phyloP scores from a whole-genome alignment of 1,140 invertebrate species.

The Drosophila bocki region DNA sequence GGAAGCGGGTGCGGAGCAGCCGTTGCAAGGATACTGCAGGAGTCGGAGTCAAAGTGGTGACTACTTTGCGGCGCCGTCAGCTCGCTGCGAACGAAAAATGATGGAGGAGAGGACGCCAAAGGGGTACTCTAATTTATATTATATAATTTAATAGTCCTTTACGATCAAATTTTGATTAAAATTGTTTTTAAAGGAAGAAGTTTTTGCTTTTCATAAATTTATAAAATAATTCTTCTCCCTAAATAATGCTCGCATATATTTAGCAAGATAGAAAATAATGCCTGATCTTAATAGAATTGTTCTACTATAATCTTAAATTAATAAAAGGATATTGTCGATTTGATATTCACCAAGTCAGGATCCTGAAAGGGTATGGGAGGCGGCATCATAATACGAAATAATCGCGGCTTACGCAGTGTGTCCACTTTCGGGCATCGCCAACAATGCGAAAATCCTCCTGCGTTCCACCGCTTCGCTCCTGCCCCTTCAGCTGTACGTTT shows the following conservation, averaged over 20 bases:
- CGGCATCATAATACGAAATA: constrained; percentile 22
- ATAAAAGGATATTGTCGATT: neutral
- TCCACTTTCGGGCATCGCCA: constrained; percentile 76
- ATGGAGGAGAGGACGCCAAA: neutral
- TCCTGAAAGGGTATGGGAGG: constrained; percentile 10
- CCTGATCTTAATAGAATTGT: neutral
- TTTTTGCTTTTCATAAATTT: neutral
- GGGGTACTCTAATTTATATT: neutral
- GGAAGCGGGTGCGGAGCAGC: constrained; percentile 48
- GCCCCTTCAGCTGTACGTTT: constrained; percentile 71
- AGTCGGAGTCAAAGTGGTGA: constrained; percentile 11
- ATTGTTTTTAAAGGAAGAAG: neutral
- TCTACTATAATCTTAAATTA: neutral
- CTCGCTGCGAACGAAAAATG: neutral
- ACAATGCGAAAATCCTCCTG: constrained; percentile 75
- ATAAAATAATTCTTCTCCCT: neutral
- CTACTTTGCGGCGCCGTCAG: constrained; percentile 7
- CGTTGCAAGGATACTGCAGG: constrained; percentile 9
- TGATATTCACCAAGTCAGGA: neutral
- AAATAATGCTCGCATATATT: neutral
- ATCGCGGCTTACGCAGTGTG: constrained; percentile 48
- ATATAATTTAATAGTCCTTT: no score
- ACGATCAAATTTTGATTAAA: neutral
- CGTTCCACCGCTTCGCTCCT: constrained; percentile 2
- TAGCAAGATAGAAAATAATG: neutral